These are phyloP conservation scores for Cataglyphis cursor DNA, from an alignment of 2,888 invertebrate species.

Conservation along the genomic window DNA sequence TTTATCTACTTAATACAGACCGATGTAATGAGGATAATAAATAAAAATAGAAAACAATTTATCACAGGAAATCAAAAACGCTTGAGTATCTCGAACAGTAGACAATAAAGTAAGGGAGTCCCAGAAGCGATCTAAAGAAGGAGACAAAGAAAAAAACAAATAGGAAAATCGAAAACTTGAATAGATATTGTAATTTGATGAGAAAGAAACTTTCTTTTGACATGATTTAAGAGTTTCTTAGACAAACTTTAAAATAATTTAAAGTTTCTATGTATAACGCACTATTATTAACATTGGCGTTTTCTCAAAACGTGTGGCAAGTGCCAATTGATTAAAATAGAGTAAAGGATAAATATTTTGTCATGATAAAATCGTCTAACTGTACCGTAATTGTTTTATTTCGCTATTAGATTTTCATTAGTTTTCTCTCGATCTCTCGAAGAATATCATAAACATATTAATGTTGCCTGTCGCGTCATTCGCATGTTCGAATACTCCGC, in stretches of 20 bases:
- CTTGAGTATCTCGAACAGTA: neutral
- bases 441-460: slow-evolving; percentile 16
- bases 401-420: neutral
- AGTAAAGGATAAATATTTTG: neutral
- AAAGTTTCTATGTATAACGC: neutral
- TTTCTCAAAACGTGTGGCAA: neutral
- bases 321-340: neutral
- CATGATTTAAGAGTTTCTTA: neutral
- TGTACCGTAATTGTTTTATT: neutral
- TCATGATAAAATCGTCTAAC: neutral
- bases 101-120: neutral
- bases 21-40: no score
- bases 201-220: neutral
- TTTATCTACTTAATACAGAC: neutral
- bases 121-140: neutral
- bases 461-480: neutral
- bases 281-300: neutral
- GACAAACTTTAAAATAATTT: neutral
- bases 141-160: neutral
- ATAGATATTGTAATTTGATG: neutral
- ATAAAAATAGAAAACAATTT: no score
- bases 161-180: neutral
- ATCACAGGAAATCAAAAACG: no score
- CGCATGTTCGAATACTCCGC: neutral
- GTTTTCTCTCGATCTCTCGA: neutral